Evolutionary conservation across 2,113 vertebrate genomes (phyloP).

Genomic region (Chlamydotis undulata): DNA sequence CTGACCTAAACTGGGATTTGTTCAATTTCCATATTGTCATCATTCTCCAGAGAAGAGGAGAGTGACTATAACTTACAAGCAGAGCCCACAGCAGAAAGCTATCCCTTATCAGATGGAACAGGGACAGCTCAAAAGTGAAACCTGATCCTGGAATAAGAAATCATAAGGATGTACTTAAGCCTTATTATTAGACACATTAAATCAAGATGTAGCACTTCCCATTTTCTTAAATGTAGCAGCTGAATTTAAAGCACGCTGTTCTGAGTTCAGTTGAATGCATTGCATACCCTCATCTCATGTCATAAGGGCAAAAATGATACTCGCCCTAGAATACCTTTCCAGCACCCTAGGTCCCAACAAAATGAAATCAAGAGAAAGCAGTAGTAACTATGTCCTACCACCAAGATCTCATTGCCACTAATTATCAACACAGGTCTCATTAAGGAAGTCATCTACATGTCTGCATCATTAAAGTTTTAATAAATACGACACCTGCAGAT

Average conservation of each 20-base stretch:
- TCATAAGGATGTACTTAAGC: background rate
- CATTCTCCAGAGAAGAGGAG: background rate
- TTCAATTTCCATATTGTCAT: conserved; percentile 26
- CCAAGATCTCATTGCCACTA: background rate
- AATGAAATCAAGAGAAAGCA: background rate
- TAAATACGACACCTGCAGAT: background rate
- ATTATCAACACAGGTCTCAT: background rate
- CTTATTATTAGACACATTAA: background rate
- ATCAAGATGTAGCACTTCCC: background rate
- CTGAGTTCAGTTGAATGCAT: background rate
- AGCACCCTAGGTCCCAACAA: background rate
- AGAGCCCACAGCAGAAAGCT: background rate
- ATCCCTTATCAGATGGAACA: background rate
- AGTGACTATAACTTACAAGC: background rate
- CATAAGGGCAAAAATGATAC: background rate
- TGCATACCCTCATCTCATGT: background rate
- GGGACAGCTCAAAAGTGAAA: background rate
- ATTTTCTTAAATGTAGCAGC: background rate
- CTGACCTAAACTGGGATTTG: background rate
- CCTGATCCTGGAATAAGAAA: background rate
- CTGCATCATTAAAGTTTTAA: background rate
- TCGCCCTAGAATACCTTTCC: background rate
- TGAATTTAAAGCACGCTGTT: background rate
- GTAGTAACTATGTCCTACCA: background rate
- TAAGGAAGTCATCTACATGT: background rate